Base-by-base conservation (phyloP, 2,113 vertebrate species). In the Hippocampus mohnikei region DNA sequence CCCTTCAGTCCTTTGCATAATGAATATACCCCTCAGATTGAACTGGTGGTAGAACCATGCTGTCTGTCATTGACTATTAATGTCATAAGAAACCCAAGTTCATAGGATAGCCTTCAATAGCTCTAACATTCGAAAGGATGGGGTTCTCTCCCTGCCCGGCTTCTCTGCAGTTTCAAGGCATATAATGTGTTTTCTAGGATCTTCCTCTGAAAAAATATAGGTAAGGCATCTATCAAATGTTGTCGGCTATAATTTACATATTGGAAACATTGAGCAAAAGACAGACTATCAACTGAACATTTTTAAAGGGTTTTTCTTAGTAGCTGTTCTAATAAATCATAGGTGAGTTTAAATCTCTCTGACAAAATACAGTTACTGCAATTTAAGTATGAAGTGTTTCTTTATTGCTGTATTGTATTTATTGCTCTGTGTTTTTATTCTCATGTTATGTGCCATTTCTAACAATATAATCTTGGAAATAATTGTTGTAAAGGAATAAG, bases 61-160 rank as follows among this genome's bases (percentile, higher is more conserved):
- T 81, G 64, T 78, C 71, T 67, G 58, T 75, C 77, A 71, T 83
- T 81, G 53, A 77, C 41, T 77, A 78, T 85, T 83, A 68, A 83
- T 82, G 29, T 27, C 8, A 63, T 61, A 41, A 62, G 71, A 70
- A 70, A 76, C 27, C 59, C 40, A 23, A 41, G 59, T 74, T 82
- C 42, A 44, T 58, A 71, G 29, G 23, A 63, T 65, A 75, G 48
- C 74, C 82, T 79, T 81, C 73, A 79, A 72, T 78, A 71, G 76
- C 65, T 46, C 41, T 40, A 11, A 7, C 2, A 0, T 71, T 71
- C 79, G 27, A 52, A 27, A 41, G 3, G 65, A 10, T 1, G 25
- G 44, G 29, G 29, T 2, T 55, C 64, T 59, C 42, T 60, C 16
- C 50, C 21, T 6, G 48, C 21, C 8, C 44, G 75, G 72, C 75